Evolutionary conservation across 92 coral and sea anemone species (phyloP).

Genomic region (Galaxea fascicularis): DNA sequence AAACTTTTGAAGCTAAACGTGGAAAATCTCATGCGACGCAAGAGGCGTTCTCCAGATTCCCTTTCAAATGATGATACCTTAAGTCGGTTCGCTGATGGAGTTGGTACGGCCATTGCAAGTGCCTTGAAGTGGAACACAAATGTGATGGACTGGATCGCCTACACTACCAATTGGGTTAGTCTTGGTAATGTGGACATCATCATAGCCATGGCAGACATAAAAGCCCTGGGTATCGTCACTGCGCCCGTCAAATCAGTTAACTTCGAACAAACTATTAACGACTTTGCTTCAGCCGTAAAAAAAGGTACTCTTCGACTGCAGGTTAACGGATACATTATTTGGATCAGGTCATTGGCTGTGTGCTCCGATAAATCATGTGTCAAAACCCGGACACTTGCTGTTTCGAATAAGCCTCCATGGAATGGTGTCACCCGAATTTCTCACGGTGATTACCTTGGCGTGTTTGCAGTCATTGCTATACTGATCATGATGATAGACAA

Average conservation of each 20-base stretch:
- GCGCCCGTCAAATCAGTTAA: no score
- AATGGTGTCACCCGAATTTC: not conserved
- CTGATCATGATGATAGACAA: no score
- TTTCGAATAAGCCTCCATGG: slow-evolving; percentile 55
- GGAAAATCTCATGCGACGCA: no score
- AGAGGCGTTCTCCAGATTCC: slow-evolving; percentile 38
- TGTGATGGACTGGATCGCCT: slow-evolving; percentile 64
- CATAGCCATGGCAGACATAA: no score
- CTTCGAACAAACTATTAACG: slow-evolving; percentile 32
- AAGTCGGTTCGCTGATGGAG: slow-evolving; percentile 54
- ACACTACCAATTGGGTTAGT: no score
- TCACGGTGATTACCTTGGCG: not conserved
- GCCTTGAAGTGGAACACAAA: slow-evolving; percentile 55
- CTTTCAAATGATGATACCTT: slow-evolving; percentile 46
- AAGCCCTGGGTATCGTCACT: no score
- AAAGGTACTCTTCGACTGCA: slow-evolving; percentile 35
- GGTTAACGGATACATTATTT: slow-evolving; percentile 48
- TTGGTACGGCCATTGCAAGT: slow-evolving; percentile 53
- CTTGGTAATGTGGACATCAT: no score
- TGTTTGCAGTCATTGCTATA: no score
- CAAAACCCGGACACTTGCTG: slow-evolving; percentile 41
- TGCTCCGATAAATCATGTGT: slow-evolving; percentile 59
- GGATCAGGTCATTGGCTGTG: slow-evolving; percentile 51
- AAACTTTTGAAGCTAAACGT: no score
- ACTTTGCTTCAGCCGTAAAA: slow-evolving; percentile 47